Evolutionary conservation across 2,113 vertebrate genomes (phyloP), one percentile per base, ranked within the genome.

Genomic region (Erythrolamprus reginae): DNA sequence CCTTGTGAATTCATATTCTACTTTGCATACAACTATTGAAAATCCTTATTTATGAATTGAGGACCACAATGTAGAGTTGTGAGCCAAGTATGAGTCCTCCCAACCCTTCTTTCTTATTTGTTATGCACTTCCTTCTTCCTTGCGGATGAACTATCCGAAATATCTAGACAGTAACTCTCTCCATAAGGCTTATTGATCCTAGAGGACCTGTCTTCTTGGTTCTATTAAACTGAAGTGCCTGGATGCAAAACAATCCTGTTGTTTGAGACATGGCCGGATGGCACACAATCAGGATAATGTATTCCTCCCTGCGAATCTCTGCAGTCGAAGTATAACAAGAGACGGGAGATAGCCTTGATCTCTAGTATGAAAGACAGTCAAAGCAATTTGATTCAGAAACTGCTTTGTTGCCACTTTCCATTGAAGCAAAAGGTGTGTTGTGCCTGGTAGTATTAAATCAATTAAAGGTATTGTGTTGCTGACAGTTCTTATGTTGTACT

Each of bases 131-230:
- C 38, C 82, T 91, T 9, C 45, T 91, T 93, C 53, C 82, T 85
- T 90, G 85, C 84, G 93, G 95, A 47, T 84, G 86, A 83, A 90
- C 86, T 90, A 82, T 91, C 53, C 94, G 92, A 91, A 91, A 82
- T 82, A 92, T 90, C 87, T 90, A 87, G n/a, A 10, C 86, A 89
- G 90, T 48, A 91, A 28, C 87, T 94, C 55, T 89, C 86, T 93
- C 93, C 94, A 94, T 91, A 65, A 88, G 92, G 89, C 65, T 88
- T 91, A 86, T 91, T 92, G 6, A 61, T 94, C 93, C 92, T 86
- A 92, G 51, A 89, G 92, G 85, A 89, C 15, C 26, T 87, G 82
- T 89, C 48, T 84, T 91, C 91, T 92, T 92, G 92, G 4, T 15
- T 24, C 23, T 83, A n/a, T 58, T 65, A 4, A 58, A 82, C 0